phyloP scores from a whole-genome alignment of 2,797 vertebrate genomes.

The Rhinella marina region DNA sequence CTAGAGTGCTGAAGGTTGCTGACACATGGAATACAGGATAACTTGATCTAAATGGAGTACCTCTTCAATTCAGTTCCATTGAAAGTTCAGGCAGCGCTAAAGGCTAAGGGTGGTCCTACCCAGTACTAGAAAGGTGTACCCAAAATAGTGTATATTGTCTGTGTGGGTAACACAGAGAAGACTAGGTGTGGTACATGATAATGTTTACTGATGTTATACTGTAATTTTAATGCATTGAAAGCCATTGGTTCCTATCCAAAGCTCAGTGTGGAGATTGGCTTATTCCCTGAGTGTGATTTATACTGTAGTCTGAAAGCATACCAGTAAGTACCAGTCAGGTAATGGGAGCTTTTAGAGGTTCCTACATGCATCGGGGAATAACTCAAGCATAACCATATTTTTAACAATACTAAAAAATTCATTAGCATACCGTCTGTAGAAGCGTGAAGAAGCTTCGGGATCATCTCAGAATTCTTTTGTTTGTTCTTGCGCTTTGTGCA shows the following conservation, averaged over 20 bases:
- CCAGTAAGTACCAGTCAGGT: slow-evolving; percentile 52
- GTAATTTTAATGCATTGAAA: slow-evolving; percentile 26
- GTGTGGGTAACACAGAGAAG: neutral
- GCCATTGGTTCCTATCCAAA: slow-evolving; percentile 21
- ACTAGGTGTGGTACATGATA: neutral
- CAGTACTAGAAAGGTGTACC: neutral
- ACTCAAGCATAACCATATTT: slow-evolving; percentile 48
- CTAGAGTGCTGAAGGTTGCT: no score
- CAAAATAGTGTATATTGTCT: neutral
- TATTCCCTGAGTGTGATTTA: slow-evolving; percentile 51
- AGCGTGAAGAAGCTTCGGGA: slow-evolving; percentile 18
- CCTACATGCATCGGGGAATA: slow-evolving; percentile 51
- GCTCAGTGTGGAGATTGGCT: slow-evolving; percentile 20
- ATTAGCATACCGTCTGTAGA: slow-evolving; percentile 56
- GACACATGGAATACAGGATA: no score
- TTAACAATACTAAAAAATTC: slow-evolving; percentile 56
- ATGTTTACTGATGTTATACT: neutral
- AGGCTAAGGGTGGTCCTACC: neutral
- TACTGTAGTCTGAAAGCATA: slow-evolving; percentile 54
- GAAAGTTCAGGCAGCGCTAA: no score
- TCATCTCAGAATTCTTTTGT: slow-evolving; percentile 30
- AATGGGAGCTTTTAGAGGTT: slow-evolving; percentile 60
- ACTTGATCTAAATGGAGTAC: no score
- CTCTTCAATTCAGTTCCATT: no score
- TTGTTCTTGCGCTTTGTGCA: slow-evolving; percentile 32